These are phyloP conservation scores for Strigops habroptila DNA, from an alignment of 2,113 vertebrate species.

Conservation along the genomic window DNA sequence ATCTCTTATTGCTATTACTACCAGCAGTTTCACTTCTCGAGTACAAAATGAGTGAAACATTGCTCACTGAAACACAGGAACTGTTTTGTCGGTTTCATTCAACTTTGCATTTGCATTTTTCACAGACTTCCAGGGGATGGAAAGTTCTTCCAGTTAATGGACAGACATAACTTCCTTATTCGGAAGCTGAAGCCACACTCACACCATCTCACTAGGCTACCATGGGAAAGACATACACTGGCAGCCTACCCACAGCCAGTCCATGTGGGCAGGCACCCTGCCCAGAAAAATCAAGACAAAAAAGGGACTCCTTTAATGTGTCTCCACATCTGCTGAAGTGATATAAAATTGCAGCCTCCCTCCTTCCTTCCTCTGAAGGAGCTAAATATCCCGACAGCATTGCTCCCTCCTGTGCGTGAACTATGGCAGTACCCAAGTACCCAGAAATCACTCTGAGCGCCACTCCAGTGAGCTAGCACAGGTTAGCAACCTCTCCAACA, in stretches of 20 bases:
- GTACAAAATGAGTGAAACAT: not conserved
- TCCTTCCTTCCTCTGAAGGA: not conserved
- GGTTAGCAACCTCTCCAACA: not conserved
- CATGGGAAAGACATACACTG: not conserved
- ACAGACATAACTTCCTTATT: not conserved
- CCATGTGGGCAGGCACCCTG: not conserved
- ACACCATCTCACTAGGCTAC: not conserved
- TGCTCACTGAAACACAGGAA: not conserved
- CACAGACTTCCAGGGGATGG: not conserved
- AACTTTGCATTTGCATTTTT: not conserved
- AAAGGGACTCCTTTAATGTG: not conserved
- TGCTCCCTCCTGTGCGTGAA: not conserved
- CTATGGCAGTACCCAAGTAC: not conserved
- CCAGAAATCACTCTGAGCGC: not conserved
- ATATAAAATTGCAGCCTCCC: not conserved
- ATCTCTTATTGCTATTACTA: not conserved
- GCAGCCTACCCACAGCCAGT: not conserved
- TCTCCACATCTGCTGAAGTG: not conserved
- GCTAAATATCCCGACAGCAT: not conserved
- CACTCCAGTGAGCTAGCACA: rapidly evolving
- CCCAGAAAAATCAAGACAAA: not conserved
- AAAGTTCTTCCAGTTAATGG: not conserved
- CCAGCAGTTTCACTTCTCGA: not conserved
- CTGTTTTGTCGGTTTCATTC: not conserved
- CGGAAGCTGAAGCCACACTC: not conserved